Base-by-base conservation (phyloP, 2,888 invertebrate species). In the Sesamia inferens region DNA sequence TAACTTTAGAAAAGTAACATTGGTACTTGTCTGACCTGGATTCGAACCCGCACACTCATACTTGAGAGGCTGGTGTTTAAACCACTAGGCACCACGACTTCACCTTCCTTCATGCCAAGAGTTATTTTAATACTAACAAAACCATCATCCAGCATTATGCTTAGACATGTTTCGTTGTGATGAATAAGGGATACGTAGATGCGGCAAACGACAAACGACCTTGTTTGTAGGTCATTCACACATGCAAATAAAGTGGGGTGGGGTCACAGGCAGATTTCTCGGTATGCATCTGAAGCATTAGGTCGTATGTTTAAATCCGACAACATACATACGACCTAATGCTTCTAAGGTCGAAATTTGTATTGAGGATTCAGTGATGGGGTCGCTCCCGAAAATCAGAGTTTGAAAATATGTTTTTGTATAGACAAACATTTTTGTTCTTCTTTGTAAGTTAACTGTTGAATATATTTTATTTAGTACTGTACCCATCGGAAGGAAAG, bases 121-220 rank as follows among this genome's bases (percentile, higher is more conserved):
- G 31, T 3, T 31, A 31, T 31, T 31, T 31, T 31, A 31, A 31
- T 31, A 31, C 31, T 6, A 31, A 64, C 48, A 24, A 8, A 19
- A 14, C 0, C 13, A 13, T 4, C 55, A 65, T n/a, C 14, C 16
- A 39, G 65, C 31, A 65, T 83, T 84, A 81, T 76, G 78, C 54
- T 83, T 66, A 75, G 58, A 68, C 54, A 57, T 72, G 65, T 54
- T 47, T 59, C 78, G 7, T n/a, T 54, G 62, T 74, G 77, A 76
- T 85, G 86, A 85, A 85, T 84, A 83, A 84, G 86, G 79, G 86
- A 85, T 77, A 67, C 16, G 70, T 24, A 64, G 63, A 64, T 68
- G 61, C 71, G 71, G 63, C 69, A 68, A 59, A 48, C 58, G 54
- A 61, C 67, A 69, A 59, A 44, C 44, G 47, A 61, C 71, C 71